Evolutionary conservation across 2,888 invertebrate species (phyloP), one percentile per base, ranked within the genome.

Genomic region (Amphipoea lucens): DNA sequence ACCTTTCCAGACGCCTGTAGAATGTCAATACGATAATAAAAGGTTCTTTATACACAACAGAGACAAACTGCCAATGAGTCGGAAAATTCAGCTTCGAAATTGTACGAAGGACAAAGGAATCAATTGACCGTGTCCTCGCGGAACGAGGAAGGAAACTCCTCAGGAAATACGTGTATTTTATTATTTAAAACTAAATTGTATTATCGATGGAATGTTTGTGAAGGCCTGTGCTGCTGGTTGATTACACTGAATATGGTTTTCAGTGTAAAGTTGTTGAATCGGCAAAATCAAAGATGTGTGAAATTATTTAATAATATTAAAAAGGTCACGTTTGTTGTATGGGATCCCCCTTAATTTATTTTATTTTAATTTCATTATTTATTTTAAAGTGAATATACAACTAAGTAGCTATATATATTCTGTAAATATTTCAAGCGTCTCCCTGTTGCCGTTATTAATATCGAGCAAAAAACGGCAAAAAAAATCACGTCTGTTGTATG

Each of bases 51-150:
- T 62, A 73, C 62, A 66, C 67, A 74, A 79, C 66, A 79, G 60
- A 72, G 66, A 74, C 66, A 72, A 80, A 72, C 79, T 29, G 40
- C 29, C 76, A 72, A 81, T 87, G 75, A 69, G 4, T 78, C 74
- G 83, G 88, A 83, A 88, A 88, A 88, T 82, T 77, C 79, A 72
- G 77, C 79, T 74, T 66, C 66, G 67, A 73, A 78, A 71, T 76
- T 74, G 72, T 54, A 79, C 60, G 57, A 80, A 74, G 81, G 89
- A 90, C 90, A 91, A 90, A 91, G 86, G 82, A 82, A 76, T 76
- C 89, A 91, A 90, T 90, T 90, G 91, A 92, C 90, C 92, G 89
- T 88, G 54, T 3, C 65, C 40, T 51, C 40, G 71, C 75, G 42
- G 76, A 82, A 79, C 78, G 82, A 85, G 66, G 29, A 75, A 68